Base-by-base conservation (phyloP, 2,797 vertebrate genomes). In the Manis crassicaudata region DNA sequence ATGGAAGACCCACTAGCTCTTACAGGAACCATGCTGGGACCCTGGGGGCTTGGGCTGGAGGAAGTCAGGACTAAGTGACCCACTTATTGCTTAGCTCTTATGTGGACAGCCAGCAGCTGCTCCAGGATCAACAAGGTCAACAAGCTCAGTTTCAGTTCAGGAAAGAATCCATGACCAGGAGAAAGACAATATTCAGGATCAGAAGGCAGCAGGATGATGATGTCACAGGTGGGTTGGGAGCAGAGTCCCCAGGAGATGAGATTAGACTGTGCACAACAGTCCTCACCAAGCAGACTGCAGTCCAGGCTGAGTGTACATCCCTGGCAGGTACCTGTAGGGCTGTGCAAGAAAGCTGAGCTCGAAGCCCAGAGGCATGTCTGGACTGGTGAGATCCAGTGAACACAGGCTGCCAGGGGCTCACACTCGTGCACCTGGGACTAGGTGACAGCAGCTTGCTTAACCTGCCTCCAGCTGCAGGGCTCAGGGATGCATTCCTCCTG, bases 361-460 rank as follows among this genome's bases (percentile, higher is more conserved):
- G 2, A 62, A 56, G 32, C 62, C 56, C 23, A 70, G 52, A 43
- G 11, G 12, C 4, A 7, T 23, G 21, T 43, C 67, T 17, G 46
- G 6, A 10, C 16, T 60, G 35, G 63, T 50, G 70, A 94, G 79
- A 25, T 46, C 27, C 52, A 6, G 11, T 7, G 72, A 83, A 16
- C 4, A 16, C 3, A 2, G 27, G 29, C 7, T 23, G 62, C 43
- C 9, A 58, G 77, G 21, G 10, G 6, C 32, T 88, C 16, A 10
- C 4, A 5, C 21, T 1, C 1, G 50, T 40, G 12, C 25, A n/a
- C 25, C 9, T 0, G 32, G 13, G 29, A 37, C n/a, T 13, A 35
- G 20, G 23, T 0, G 1, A 29, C 27, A 16, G 20, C 18, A 27
- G 63, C 37, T 92, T 20, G 5, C 68, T 23, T 9, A 27, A 6